Conservation (phyloP, 2,797 vertebrate genomes). For the Smutsia gigantea region DNA sequence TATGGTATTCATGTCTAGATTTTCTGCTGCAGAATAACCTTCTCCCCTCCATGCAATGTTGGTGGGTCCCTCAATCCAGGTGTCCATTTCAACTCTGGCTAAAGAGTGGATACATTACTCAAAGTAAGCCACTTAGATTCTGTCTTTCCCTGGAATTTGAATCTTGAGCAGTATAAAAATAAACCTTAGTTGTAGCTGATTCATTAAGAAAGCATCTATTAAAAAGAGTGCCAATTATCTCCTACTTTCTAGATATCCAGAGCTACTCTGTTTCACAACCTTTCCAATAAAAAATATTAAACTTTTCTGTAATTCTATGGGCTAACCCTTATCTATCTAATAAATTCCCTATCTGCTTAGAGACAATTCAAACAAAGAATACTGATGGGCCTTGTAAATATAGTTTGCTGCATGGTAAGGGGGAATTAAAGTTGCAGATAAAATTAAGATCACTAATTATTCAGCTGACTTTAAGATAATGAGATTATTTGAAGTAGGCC, state of each 20-base stretch:
- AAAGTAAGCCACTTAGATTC: background rate
- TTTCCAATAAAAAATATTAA: conserved; percentile 36
- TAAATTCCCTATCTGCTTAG: conserved; percentile 26
- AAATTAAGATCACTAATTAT: background rate
- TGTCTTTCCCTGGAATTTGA: background rate
- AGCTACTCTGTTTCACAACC: background rate
- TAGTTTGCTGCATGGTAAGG: background rate
- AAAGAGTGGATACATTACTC: background rate
- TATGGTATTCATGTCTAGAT: background rate
- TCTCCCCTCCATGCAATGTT: background rate
- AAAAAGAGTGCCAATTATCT: background rate
- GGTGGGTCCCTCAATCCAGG: background rate
- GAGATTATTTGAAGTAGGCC: background rate
- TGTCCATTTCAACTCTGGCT: background rate
- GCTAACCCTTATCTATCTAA: background rate
- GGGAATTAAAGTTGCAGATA: background rate
- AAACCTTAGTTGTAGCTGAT: background rate
- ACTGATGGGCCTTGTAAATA: background rate
- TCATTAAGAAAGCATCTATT: conserved; percentile 14
- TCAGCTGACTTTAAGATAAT: background rate
- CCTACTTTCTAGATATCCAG: background rate
- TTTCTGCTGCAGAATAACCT: background rate
- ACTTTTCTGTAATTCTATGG: conserved; percentile 16
- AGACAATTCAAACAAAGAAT: conserved; percentile 37
- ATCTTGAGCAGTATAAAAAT: conserved; percentile 10